Percentiles rank a stretch among this genome's conserved stretches.
These are phyloP conservation scores for Hylomyscus alleni DNA, from an alignment of 2,797 vertebrate genomes.

Conservation along the genomic window DNA sequence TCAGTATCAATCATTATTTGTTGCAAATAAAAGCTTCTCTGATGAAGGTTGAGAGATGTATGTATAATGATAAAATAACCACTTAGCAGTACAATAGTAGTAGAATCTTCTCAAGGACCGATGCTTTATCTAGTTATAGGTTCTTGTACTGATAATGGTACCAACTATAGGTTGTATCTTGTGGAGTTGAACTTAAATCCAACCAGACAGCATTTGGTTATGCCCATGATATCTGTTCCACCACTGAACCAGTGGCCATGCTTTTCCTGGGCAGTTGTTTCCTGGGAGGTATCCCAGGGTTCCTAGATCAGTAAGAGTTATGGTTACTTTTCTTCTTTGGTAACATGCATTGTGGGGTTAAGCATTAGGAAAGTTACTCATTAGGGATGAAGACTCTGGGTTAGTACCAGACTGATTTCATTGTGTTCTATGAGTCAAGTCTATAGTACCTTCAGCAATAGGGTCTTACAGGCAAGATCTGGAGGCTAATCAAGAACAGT, in stretches of 20 bases:
- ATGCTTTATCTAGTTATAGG: not conserved
- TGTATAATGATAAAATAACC: not conserved
- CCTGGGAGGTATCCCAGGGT: too few species aligned
- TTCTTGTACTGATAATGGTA: not conserved
- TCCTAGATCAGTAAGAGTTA: not conserved
- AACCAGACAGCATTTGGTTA: not conserved
- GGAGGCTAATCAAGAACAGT: not conserved
- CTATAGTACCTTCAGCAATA: not conserved
- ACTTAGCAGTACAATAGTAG: not conserved
- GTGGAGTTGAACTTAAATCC: not conserved
- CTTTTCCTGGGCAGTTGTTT: not conserved
- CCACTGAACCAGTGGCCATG: not conserved
- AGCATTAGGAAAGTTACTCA: not conserved
- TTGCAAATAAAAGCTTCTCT: not conserved
- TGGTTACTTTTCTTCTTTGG: not conserved
- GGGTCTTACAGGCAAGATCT: not conserved
- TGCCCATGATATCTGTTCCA: not conserved
- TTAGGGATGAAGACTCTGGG: not conserved
- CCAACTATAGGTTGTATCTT: not conserved
- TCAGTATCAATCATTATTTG: not conserved
- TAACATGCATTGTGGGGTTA: not conserved
- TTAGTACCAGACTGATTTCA: not conserved
- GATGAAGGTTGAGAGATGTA: not conserved
- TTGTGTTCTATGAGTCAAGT: not conserved
- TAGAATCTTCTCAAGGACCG: not conserved